phyloP scores from a whole-genome alignment of 1,140 invertebrate genomes.

The Heterodera carotae region DNA sequence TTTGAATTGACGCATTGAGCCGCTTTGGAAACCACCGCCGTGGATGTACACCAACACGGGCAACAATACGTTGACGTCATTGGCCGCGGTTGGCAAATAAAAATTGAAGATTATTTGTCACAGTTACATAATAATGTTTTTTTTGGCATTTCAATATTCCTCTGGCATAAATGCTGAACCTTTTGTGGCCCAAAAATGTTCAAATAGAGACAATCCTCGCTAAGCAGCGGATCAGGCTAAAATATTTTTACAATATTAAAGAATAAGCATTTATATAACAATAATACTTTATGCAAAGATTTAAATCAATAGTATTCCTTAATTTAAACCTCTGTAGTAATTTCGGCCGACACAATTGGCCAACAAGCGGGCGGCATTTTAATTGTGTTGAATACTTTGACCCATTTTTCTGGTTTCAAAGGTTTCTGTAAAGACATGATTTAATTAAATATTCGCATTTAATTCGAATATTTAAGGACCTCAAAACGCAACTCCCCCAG shows the following conservation, averaged over 20 bases:
- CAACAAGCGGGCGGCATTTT: constrained; percentile 19
- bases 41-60: constrained; percentile 63
- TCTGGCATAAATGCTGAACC: too few relatives aligned
- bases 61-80: constrained; percentile 29
- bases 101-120: too few relatives aligned
- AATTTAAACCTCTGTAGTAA: not conserved
- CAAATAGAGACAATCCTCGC: constrained; percentile 50
- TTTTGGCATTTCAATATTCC: too few relatives aligned
- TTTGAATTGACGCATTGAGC: constrained; percentile 3
- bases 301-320: not conserved
- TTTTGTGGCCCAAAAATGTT: constrained; percentile 38
- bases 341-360: not conserved
- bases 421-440: constrained; percentile 14
- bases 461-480: not conserved
- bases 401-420: constrained; percentile 16
- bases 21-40: constrained; percentile 45
- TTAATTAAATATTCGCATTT: not conserved
- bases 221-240: constrained; percentile 15
- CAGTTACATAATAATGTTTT: too few relatives aligned
- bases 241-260: not conserved
- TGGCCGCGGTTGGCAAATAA: not conserved
- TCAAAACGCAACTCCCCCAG: constrained; percentile 13
- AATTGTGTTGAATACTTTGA: not conserved
- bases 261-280: not conserved
- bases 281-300: not conserved